These are phyloP conservation scores for Psittacara wagleri DNA, from an alignment of 2,113 vertebrate genomes.

Conservation along the genomic window DNA sequence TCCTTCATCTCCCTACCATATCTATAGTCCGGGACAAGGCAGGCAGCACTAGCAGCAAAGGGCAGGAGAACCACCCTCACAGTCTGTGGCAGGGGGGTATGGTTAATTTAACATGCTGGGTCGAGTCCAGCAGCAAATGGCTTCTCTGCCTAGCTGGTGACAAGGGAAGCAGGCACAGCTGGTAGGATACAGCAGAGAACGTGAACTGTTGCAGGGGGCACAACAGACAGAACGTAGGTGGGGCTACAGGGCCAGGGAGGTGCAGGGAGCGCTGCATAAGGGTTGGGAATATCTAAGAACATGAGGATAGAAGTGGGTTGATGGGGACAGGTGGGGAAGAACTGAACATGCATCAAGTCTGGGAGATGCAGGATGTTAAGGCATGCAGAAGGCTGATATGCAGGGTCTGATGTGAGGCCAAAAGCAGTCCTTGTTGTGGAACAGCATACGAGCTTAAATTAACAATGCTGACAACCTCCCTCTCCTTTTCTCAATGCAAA, in stretches of 20 bases:
- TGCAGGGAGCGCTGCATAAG: neutral
- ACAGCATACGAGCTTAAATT: neutral
- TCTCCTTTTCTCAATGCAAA: neutral
- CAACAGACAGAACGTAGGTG: neutral
- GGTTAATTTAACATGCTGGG: neutral
- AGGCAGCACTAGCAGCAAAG: neutral
- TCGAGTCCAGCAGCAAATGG: neutral
- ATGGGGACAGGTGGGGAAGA: neutral
- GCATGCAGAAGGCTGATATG: neutral
- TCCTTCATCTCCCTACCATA: neutral
- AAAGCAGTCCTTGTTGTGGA: neutral
- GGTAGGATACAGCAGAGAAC: neutral
- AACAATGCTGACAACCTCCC: neutral
- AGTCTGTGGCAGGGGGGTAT: neutral
- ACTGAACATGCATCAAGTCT: neutral
- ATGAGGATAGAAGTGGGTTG: neutral
- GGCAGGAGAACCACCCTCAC: neutral
- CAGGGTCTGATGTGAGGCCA: neutral
- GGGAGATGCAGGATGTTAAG: neutral
- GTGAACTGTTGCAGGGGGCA: neutral
- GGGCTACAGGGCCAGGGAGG: neutral
- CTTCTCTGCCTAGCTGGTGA: neutral
- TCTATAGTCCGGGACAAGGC: neutral
- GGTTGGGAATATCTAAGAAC: neutral
- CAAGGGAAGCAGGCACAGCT: neutral